Conservation (phyloP, 1,140 invertebrate genomes). For the Euwallacea similis region DNA sequence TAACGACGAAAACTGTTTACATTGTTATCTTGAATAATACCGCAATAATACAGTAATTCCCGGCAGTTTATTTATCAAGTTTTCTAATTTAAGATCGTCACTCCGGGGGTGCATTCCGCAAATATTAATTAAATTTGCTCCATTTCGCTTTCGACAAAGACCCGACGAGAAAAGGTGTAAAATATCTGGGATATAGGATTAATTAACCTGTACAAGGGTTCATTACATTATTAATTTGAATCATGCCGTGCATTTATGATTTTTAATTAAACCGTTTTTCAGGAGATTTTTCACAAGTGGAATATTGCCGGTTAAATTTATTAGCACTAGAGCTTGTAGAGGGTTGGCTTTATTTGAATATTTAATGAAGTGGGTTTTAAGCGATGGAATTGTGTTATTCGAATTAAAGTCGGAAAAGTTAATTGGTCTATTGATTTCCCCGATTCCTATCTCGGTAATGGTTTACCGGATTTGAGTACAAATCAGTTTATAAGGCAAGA, state of each 20-base stretch:
- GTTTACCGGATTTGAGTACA: no score
- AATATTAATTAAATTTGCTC: constrained; percentile 37
- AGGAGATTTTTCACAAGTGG: constrained; percentile 21
- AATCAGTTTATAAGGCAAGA: no score
- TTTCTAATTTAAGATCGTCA: constrained; percentile 29
- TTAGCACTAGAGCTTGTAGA: constrained; percentile 13
- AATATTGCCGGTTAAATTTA: constrained; percentile 19
- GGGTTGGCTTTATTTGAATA: constrained; percentile 13
- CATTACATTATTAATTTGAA: constrained; percentile 40
- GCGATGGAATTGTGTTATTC: constrained; percentile 12
- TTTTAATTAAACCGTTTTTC: constrained; percentile 37
- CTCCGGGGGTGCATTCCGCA: constrained; percentile 31
- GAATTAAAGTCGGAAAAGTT: background rate
- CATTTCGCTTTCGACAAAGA: constrained; percentile 25
- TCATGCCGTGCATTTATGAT: constrained; percentile 38
- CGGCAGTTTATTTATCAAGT: constrained; percentile 26
- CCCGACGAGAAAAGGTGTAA: constrained; percentile 35
- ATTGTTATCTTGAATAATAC: background rate
- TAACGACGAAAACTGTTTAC: background rate
- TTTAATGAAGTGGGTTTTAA: constrained; percentile 16
- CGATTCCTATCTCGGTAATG: background rate
- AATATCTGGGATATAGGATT: constrained; percentile 34
- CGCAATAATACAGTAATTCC: constrained; percentile 22
- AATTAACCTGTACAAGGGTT: constrained; percentile 39
- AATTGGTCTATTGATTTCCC: background rate